Percentiles rank a stretch among this genome's conserved stretches.
Evolutionary conservation across 2,113 vertebrate genomes (phyloP).

Genomic region (Gracilinanus agilis): DNA sequence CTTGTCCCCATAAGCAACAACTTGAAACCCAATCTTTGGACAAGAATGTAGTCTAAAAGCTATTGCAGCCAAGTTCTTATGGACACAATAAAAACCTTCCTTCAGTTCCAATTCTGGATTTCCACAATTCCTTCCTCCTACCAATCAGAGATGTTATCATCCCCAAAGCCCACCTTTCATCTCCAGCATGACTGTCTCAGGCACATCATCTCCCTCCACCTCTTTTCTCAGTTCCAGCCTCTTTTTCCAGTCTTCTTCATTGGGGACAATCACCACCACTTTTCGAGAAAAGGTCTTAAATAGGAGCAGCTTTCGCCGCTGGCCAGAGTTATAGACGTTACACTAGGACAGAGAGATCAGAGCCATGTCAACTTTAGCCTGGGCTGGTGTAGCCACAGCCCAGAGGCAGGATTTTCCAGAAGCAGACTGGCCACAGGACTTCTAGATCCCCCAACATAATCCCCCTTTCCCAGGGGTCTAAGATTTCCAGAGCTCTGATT

Average conservation of each 20-base stretch:
- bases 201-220: slow-evolving; percentile 86
- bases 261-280: slow-evolving; percentile 89
- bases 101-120: neutral
- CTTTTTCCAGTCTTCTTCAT: slow-evolving; percentile 89
- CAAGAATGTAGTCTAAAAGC: no score
- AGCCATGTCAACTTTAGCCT: neutral
- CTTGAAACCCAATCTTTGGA: neutral
- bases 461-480: no score
- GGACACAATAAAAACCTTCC: neutral
- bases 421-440: neutral
- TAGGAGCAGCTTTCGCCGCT: slow-evolving; percentile 89
- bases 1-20: neutral
- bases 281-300: slow-evolving; percentile 88
- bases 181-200: slow-evolving; percentile 91
- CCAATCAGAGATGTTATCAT: neutral
- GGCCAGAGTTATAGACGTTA: slow-evolving; percentile 92
- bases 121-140: neutral
- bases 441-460: no score
- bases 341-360: slow-evolving; percentile 79
- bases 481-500: neutral
- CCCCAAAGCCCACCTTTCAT: slow-evolving; percentile 88
- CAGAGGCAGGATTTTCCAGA: neutral
- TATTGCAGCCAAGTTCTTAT: no score
- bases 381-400: neutral
- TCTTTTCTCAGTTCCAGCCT: slow-evolving; percentile 84